A percentile compares a stretch with the other conserved stretches of the same genome.
These are phyloP conservation scores for Psylliodes chrysocephalus DNA, from an alignment of 2,888 invertebrate genomes.

Conservation along the genomic window DNA sequence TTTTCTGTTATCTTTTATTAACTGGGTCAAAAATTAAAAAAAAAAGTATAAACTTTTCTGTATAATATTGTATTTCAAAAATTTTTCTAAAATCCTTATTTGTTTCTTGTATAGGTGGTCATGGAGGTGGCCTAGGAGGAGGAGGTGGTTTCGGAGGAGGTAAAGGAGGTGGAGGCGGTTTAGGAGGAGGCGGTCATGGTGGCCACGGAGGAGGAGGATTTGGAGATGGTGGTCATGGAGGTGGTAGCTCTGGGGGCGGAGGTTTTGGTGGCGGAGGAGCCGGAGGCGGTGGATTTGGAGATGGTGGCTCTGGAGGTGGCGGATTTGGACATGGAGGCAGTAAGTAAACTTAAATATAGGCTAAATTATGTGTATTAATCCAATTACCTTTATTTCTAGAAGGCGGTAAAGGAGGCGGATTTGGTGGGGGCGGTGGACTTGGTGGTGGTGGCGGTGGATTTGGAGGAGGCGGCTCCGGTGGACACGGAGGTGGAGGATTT, in stretches of 20 bases:
- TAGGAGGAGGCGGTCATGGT: background rate
- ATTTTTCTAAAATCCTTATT: too few relatives aligned
- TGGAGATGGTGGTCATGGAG: constrained; percentile 23
- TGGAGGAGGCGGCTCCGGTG: constrained; percentile 10
- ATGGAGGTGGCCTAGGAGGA: constrained; percentile 37
- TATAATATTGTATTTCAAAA: too few relatives aligned
- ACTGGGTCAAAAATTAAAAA: too few relatives aligned
- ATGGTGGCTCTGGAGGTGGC: constrained; percentile 14
- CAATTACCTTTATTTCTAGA: too few relatives aligned
- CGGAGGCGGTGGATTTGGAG: constrained; percentile 34
- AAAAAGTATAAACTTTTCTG: too few relatives aligned
- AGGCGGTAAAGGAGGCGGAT: constrained; percentile 26
- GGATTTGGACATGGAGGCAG: constrained; percentile 12
- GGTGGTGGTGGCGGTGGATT: constrained; percentile 24
- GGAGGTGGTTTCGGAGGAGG: constrained; percentile 31
- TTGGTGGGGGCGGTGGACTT: constrained; percentile 28
- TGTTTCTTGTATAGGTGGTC: constrained; percentile 2
- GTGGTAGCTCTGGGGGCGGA: constrained; percentile 34
- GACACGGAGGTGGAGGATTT: constrained; percentile 13
- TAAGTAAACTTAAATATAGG: too few relatives aligned
- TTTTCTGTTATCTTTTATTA: too few relatives aligned
- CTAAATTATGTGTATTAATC: too few relatives aligned
- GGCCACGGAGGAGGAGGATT: background rate
- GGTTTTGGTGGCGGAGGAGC: constrained; percentile 21
- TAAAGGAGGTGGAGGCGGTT: constrained; percentile 13